Evolutionary conservation across 2,113 vertebrate genomes (phyloP), one percentile per base, ranked within the genome.

Genomic region (Lota lota): DNA sequence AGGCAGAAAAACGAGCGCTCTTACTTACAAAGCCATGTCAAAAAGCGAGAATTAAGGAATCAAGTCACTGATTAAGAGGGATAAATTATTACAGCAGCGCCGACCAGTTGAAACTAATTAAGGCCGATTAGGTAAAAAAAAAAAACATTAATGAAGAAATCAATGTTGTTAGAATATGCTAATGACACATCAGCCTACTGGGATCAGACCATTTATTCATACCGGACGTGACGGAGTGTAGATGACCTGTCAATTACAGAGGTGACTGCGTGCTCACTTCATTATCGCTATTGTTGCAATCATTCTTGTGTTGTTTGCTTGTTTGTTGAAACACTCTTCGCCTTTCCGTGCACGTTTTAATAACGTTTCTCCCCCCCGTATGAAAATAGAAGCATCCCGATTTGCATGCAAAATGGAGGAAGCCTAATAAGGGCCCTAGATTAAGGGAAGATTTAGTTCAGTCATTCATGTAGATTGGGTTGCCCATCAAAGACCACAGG

Each of bases 361-460:
- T 93, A 93, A 93, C 92, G 89, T 88, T 93, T 88, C 91, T 91
- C 82, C 40, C 56, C 88, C 90, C 28, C 28, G 28, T 90, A 85
- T 90, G 91, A 93, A 94, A 94, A 93, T 88, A 85, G 83, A 84
- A 86, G 88, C 89, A 73, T 74, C 83, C 89, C 93, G 92, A 94
- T 95, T 94, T 94, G 90, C 93, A 95, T 95, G 94, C 92, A 89
- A 90, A 83, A 86, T 84, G 91, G 88, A 78, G 83, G 89, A 86
- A 84, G 89, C 92, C 92, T 94, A 95, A 95, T 93, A 94, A 94
- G 91, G 91, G 87, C 90, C 40, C 82, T 80, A 95, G 93, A 95
- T 95, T 95, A 90, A 84, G 87, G 91, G 88, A 93, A 93, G 92
- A 94, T 94, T 93, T 95, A 94, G 94, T 92, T 93, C 94, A 94